A percentile compares a stretch with the other conserved stretches of the same genome.
phyloP scores from a whole-genome alignment of 2,888 invertebrate genomes.

The Ypsolopha sequella region DNA sequence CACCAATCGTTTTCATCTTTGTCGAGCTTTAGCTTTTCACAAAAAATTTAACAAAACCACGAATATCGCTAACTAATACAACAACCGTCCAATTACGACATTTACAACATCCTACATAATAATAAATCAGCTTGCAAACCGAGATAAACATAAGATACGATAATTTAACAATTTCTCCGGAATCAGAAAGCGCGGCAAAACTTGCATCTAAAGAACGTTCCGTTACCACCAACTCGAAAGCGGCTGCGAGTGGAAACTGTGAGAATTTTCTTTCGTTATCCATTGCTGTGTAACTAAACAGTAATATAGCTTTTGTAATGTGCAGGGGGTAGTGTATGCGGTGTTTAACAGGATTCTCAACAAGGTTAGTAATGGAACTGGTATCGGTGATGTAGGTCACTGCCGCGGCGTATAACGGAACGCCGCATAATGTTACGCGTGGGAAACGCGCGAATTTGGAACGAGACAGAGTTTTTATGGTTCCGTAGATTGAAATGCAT shows the following conservation, averaged over 20 bases:
- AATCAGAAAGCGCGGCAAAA: constrained; percentile 66
- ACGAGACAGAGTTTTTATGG: constrained; percentile 41
- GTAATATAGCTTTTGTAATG: background rate
- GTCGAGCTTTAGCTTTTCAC: too few relatives aligned
- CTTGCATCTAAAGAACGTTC: constrained; percentile 15
- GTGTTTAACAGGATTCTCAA: constrained; percentile 19
- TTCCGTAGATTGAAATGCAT: background rate
- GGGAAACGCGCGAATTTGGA: constrained; percentile 70
- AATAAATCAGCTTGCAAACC: constrained; percentile 54
- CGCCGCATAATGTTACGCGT: constrained; percentile 70
- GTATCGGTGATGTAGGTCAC: constrained; percentile 53
- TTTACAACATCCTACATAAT: constrained; percentile 49
- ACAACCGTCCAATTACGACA: constrained; percentile 21
- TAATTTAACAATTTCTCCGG: constrained; percentile 34
- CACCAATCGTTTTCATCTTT: too few relatives aligned
- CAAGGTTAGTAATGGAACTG: constrained; percentile 50
- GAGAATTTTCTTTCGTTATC: constrained; percentile 7
- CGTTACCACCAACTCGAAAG: background rate
- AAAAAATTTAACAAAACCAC: background rate
- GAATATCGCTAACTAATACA: background rate
- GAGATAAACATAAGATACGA: constrained; percentile 34
- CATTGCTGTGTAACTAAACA: constrained; percentile 19
- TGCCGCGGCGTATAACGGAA: constrained; percentile 65
- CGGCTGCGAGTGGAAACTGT: background rate
- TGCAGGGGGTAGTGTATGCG: constrained; percentile 14